Evolutionary conservation across 92 coral and sea anemone genomes (phyloP).

Genomic region (Palythoa grandis): DNA sequence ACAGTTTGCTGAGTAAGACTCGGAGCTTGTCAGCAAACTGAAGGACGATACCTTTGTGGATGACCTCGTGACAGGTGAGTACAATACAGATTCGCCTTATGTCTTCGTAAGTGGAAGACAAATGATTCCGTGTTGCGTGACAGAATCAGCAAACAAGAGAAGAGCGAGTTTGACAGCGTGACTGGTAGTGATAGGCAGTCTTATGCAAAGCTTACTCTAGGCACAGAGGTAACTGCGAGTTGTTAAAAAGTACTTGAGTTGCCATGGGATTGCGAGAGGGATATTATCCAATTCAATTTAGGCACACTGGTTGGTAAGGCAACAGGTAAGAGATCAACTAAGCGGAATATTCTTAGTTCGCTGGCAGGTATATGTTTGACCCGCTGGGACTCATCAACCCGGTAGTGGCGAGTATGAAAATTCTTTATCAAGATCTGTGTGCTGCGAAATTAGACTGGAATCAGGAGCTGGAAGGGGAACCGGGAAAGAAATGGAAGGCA

Average conservation of each 20-base stretch:
- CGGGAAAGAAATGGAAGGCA: conserved; percentile 32
- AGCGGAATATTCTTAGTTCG: conserved; percentile 40
- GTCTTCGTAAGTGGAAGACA: conserved; percentile 55
- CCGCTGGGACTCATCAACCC: conserved; percentile 53
- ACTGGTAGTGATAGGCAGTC: conserved; percentile 30
- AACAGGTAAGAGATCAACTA: conserved; percentile 8
- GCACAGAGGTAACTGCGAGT: conserved; percentile 14
- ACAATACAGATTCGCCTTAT: background rate
- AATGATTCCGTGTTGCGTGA: conserved; percentile 34
- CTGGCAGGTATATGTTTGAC: conserved; percentile 53
- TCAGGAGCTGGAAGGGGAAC: conserved; percentile 35
- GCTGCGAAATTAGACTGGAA: conserved; percentile 50
- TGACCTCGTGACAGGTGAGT: conserved; percentile 57
- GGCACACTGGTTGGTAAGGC: conserved; percentile 27
- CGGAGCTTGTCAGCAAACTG: conserved; percentile 53
- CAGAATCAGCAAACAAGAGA: background rate
- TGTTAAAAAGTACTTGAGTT: conserved; percentile 50
- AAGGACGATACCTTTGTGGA: conserved; percentile 47
- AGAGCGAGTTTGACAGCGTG: conserved; percentile 17
- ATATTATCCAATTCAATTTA: conserved; percentile 33
- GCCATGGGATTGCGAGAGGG: conserved; percentile 49
- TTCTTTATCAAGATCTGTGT: conserved; percentile 48
- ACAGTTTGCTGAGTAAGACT: conserved; percentile 42
- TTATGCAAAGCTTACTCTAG: conserved; percentile 53
- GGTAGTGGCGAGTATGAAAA: conserved; percentile 43